Conservation (phyloP, 2,797 vertebrate species). For the Myoxocephalus aenaeus region DNA sequence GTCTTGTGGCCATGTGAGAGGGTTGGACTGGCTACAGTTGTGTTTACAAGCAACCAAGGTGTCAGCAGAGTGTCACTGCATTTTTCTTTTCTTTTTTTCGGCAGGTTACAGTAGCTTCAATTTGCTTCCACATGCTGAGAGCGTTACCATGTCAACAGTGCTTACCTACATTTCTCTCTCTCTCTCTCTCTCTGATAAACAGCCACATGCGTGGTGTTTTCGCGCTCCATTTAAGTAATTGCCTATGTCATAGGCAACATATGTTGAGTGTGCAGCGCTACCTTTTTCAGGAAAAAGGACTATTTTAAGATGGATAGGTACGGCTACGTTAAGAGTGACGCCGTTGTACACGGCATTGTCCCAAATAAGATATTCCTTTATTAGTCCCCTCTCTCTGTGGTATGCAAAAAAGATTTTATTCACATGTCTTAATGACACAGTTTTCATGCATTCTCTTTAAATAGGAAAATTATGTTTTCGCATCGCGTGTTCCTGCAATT, state of each 20-base stretch:
- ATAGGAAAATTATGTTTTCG: not conserved
- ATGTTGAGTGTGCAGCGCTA: not conserved
- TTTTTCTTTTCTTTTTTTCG: constrained; percentile 17
- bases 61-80: constrained; percentile 78
- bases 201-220: constrained; percentile 50
- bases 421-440: not conserved
- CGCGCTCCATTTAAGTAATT: constrained; percentile 28
- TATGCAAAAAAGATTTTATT: not conserved
- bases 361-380: not conserved
- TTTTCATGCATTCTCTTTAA: not conserved
- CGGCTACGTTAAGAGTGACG: not conserved
- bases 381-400: no score
- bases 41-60: constrained; percentile 81
- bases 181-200: constrained; percentile 21
- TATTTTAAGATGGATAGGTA: constrained; percentile 2
- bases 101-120: constrained; percentile 63
- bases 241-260: not conserved
- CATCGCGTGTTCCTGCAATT: not conserved
- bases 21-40: constrained; percentile 60
- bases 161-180: constrained; percentile 29
- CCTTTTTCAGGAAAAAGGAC: not conserved
- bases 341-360: no score
- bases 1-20: constrained; percentile 59
- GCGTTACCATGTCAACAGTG: constrained; percentile 72
- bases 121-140: constrained; percentile 64